Evolutionary conservation across 2,888 invertebrate genomes (phyloP).

Genomic region (Conomelus anceps): DNA sequence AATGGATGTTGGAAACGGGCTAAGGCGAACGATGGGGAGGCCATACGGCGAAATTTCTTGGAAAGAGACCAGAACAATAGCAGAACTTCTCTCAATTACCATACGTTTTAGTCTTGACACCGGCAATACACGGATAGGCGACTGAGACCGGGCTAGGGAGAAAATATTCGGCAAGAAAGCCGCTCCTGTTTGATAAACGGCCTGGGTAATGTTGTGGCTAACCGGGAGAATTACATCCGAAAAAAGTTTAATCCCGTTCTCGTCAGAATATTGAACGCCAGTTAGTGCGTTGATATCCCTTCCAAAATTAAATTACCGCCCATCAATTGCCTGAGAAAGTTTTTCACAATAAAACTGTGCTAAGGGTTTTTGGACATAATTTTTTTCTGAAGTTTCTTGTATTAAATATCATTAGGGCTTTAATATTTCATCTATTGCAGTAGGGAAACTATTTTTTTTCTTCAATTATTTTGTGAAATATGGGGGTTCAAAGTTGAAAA

Average conservation of each 20-base stretch:
- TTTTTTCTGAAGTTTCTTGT: no score
- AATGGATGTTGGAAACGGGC: background rate
- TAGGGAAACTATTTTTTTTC: no score
- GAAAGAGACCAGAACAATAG: background rate
- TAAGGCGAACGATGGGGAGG: no score
- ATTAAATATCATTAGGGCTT: no score
- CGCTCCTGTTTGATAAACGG: background rate
- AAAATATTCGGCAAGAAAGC: background rate
- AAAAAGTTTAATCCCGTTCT: slow-evolving; percentile 2
- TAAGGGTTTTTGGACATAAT: no score
- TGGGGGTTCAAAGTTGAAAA: no score
- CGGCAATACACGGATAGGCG: background rate
- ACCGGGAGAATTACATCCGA: background rate
- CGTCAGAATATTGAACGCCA: background rate
- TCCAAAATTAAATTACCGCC: no score
- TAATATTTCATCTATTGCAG: no score
- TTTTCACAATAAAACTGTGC: no score
- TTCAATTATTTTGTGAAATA: no score
- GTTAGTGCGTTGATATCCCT: background rate
- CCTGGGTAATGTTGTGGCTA: background rate
- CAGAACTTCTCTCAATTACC: background rate
- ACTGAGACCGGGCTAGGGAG: background rate
- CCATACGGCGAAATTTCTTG: background rate
- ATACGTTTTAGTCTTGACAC: background rate
- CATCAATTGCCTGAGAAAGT: no score